A percentile compares a stretch with the other conserved stretches of the same genome.
Conservation (phyloP, 2,113 vertebrate species). For the Erpornis zantholeuca region DNA sequence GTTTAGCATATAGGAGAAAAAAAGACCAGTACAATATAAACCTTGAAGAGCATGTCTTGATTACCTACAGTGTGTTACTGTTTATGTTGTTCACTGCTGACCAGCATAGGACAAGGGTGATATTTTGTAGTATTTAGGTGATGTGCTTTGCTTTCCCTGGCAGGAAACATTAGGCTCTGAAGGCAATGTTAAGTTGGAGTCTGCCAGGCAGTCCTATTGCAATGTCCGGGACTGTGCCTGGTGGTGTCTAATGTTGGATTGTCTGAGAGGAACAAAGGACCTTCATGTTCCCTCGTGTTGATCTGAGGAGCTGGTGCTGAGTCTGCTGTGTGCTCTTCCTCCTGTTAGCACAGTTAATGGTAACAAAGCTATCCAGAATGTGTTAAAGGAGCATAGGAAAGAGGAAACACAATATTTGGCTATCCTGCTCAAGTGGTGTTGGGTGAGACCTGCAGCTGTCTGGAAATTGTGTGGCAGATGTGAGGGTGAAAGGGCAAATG, state of each 20-base stretch:
- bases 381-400: neutral
- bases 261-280: neutral
- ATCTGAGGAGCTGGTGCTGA: neutral
- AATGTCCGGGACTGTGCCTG: neutral
- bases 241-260: neutral
- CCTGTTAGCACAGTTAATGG: neutral
- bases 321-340: neutral
- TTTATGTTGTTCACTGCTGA: neutral
- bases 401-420: neutral
- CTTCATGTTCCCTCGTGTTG: neutral
- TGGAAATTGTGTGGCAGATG: neutral
- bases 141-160: neutral
- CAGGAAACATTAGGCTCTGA: neutral
- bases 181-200: rapidly evolving
- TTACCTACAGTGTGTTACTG: neutral
- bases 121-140: neutral
- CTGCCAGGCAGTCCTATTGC: neutral
- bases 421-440: neutral
- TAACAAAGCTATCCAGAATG: neutral
- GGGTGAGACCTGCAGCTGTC: neutral
- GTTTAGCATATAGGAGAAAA: neutral
- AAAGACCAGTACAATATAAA: neutral
- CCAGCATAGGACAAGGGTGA: neutral
- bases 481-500: neutral
- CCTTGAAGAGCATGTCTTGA: neutral